Evolutionary conservation across 2,888 invertebrate genomes (phyloP).

Genomic region (Adelognathus sp.): DNA sequence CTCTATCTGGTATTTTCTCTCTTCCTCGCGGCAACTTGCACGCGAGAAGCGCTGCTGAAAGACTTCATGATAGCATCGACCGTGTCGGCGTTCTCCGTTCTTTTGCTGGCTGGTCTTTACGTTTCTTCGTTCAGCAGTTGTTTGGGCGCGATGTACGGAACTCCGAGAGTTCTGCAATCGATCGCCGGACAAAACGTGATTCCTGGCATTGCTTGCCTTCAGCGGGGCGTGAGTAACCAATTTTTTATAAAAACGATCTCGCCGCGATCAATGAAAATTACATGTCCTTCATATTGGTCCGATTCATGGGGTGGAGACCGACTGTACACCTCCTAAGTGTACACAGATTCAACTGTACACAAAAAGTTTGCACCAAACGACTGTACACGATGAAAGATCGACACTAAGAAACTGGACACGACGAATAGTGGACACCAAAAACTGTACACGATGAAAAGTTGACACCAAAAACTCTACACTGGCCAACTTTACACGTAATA

Average conservation of each 20-base stretch:
- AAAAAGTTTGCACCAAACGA: no score
- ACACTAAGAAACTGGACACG: no score
- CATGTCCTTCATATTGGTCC: no score
- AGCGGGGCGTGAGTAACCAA: constrained; percentile 91
- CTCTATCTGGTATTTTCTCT: constrained; percentile 95
- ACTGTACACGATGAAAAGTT: no score
- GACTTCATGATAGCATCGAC: constrained; percentile 97
- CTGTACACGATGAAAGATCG: no score
- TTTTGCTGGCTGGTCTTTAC: constrained; percentile 95
- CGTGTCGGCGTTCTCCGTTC: constrained; percentile 91
- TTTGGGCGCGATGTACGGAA: constrained; percentile 97
- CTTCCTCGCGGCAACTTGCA: constrained; percentile 94
- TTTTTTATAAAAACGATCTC: not conserved
- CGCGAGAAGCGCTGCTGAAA: constrained; percentile 86
- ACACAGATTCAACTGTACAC: no score
- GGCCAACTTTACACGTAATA: no score
- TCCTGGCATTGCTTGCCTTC: constrained; percentile 92
- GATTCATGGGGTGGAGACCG: no score
- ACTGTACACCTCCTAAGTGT: no score
- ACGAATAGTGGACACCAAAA: no score
- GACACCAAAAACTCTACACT: no score
- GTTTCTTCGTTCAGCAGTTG: constrained; percentile 98
- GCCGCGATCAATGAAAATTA: no score
- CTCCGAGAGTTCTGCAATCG: constrained; percentile 96
- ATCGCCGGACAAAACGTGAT: constrained; percentile 98